Base-by-base conservation (phyloP, 2,113 vertebrate genomes). In the Macroglossus sobrinus region DNA sequence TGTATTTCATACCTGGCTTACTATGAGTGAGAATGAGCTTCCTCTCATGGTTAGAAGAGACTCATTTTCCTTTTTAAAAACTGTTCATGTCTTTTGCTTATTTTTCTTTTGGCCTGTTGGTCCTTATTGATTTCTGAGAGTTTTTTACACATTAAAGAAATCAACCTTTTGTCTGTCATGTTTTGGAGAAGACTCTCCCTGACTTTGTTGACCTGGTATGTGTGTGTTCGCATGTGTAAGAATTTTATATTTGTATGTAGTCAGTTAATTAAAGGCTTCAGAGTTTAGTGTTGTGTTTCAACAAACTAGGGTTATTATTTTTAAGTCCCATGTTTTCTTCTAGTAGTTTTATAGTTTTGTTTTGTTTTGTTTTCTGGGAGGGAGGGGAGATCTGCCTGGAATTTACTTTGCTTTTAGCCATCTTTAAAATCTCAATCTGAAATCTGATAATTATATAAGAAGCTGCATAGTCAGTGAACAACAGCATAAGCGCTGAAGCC, bases 121-220 rank as follows among this genome's bases (percentile, higher is more conserved):
- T 57, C 38, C 53, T 64, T 90, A 33, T 59, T 78, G 53, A 91
- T 81, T 91, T 72, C 45, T 91, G 53, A 69, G 43, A 64, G 69
- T 55, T 91, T 72, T 96, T 86, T 90, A 69, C 72, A 93, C 85
- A 85, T 61, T 43, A 68, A 90, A 79, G 72, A 75, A 26, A 74
- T n/a, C 43, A 47, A 38, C 30, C 28, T 93, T 26, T 64, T 50
- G 0, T 75, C 57, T 47, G 33, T 43, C 30, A 19, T 15, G 50
- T 57, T 59, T 92, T 84, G 38, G 72, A 89, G 91, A 68, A 47
- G 13, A 50, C 50, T 79, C 68, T 84, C 43, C 59, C 50, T 57
- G 16, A 79, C 7, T 68, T 45, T 64, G 15, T 45, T 68, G 57
- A 92, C 35, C 13, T 63, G 45, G 45, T 45, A 45, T 55, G 28